Evolutionary conservation across 2,797 vertebrate genomes (phyloP), one percentile per base, ranked within the genome.

Genomic region (Salarias fasciatus): DNA sequence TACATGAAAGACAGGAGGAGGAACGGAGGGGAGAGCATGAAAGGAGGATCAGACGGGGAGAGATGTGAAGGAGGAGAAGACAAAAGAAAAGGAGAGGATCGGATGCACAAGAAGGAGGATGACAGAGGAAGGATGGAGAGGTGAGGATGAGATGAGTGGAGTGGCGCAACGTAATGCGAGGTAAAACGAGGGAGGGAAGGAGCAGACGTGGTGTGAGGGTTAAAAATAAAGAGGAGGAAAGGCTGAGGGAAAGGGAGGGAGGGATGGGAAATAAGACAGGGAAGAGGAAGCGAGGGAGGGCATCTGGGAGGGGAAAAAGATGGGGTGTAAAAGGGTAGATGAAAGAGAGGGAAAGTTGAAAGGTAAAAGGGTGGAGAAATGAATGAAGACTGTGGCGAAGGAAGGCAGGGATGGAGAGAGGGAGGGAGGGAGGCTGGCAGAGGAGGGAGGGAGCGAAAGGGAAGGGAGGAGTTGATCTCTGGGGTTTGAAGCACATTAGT

Each of bases 401-500:
- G 78, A 80, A 83, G 75, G 79, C 75, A 86, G 70, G 70, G 74
- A 83, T 74, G 75, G 57, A 79, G 75, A 56, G 53, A 72, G 37
- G 51, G 53, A 74, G 51, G 63, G 55, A 72, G 79, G 58, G 60
- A 63, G 63, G 56, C 88, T 83, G 61, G 46, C 8, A 45, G 61
- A 53, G 47, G 68, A 69, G 37, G 56, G 58, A 47, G 53, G 36
- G 47, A 67, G 72, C 2, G 65, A 65, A 53, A 73, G 78, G 53
- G 79, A 75, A 42, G 75, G 89, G 69, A 85, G 88, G 80, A 87
- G 84, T 91, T 92, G 92, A 90, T 91, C 90, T 91, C 90, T 87
- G 85, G 90, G 90, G 89, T 89, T 91, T 91, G 89, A 89, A 87
- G 85, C 89, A 75, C 90, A 91, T 91, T 91, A 91, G 90, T 91